Base-by-base conservation (phyloP, 2,888 invertebrate species). In the Scrobipalpa atriplicella region DNA sequence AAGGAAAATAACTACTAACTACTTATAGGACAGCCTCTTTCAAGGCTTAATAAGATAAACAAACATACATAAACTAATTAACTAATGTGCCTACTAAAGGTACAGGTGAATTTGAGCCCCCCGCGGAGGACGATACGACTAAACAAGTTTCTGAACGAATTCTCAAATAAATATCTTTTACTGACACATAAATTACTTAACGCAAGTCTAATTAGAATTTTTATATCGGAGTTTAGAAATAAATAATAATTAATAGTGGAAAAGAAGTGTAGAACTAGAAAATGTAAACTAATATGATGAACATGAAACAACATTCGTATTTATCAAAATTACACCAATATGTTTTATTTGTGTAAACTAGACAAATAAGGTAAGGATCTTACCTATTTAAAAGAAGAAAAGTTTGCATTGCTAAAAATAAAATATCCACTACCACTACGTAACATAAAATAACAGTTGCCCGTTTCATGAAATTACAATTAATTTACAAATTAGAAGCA, bases 171-270 rank as follows among this genome's bases (percentile, higher is more conserved):
- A 72, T 71, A 62, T 62, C 64, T 36, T 64, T 66, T 67, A 62
- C 62, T 66, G 29, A 66, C 68, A 69, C 72, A 78, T 77, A 79
- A 78, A 78, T 75, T 74, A 74, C 69, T 64, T 68, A 72, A 70
- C 62, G 67, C 70, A 68, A 72, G 21, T 70, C 36, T 68, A 66
- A 68, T 89, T 89, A 87, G 87, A 84, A 83, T 58, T 38, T 29
- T 47, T 10, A 6, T 16, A 47, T n/a, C 8, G n/a, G 16, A 47
- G 10, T n/a, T 47, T 47, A n/a, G 16, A 16, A 10, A 47, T 16
- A 16, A 5, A n/a, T 0, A 8, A 47, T 16, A 47, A n/a, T 16
- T 47, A 47, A 16, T 39, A 39, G 8, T 39, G 16, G n/a, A n/a
- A 47, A 47, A 5, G 16, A 47, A 47, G 2, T 6, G n/a, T 47